phyloP scores from a whole-genome alignment of 2,888 invertebrate species.

The Cylloceria caligata region DNA sequence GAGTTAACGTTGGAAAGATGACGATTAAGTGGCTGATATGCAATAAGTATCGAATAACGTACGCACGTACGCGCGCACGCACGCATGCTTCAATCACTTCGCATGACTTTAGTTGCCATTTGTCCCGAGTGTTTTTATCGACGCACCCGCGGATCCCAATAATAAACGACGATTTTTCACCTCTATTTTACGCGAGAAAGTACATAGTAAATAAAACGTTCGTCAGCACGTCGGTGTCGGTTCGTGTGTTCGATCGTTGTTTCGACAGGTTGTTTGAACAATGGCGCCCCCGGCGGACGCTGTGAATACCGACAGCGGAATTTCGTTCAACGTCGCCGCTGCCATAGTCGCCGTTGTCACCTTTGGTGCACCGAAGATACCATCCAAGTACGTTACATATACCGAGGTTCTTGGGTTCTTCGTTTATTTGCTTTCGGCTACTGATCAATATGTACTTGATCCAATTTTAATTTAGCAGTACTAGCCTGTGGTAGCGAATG shows the following conservation, averaged over 20 bases:
- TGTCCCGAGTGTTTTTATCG: not conserved
- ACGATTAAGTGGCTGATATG: not conserved
- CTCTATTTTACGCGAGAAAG: conserved; percentile 40
- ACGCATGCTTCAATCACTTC: not conserved
- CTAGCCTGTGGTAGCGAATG: too few species aligned
- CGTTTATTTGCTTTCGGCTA: too few species aligned
- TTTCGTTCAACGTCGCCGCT: conserved; percentile 48
- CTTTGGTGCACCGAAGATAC: too few species aligned
- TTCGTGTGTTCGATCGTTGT: conserved; percentile 35
- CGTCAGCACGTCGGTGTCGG: conserved; percentile 49
- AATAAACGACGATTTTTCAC: not conserved
- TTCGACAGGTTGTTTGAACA: conserved; percentile 68
- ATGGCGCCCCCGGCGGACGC: conserved; percentile 50
- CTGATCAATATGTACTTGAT: too few species aligned
- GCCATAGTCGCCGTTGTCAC: too few species aligned
- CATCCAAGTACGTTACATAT: too few species aligned
- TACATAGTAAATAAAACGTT: conserved; percentile 55
- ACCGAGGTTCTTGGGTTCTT: too few species aligned
- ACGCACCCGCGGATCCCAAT: not conserved
- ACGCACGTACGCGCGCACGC: conserved; percentile 9
- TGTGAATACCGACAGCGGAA: conserved; percentile 42
- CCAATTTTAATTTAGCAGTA: too few species aligned
- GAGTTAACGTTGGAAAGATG: conserved; percentile 1
- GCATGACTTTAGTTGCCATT: not conserved
- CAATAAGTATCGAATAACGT: conserved; percentile 10